Base-by-base conservation (phyloP, 1,140 invertebrate species). In the Triops cancriformis region DNA sequence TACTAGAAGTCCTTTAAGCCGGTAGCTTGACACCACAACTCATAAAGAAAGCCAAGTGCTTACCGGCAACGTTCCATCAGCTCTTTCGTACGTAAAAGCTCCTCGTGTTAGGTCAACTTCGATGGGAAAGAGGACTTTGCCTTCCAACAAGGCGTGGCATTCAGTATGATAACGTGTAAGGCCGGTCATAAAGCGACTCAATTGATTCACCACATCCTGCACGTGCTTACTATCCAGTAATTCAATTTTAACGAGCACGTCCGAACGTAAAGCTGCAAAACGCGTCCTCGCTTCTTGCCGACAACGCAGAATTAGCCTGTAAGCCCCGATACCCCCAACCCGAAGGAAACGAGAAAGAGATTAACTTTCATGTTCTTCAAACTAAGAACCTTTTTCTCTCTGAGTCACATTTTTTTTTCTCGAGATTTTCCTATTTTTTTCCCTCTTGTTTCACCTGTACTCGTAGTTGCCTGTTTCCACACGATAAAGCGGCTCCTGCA, bases 391-490 rank as follows among this genome's bases (percentile, higher is more conserved):
- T 26, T 72, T 26, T 72, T 72, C 26, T 72, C 72, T 27, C 72
- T 72, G 23, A 23, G 2, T 26, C 72, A 23, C 2, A 72, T 3
- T 3, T 72, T 23, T 9, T 72, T 72, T 23, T 9, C 9, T 80
- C 18, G 64, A 80, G 79, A 78, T 26, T 14, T 79, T 73, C n/a
- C 23, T 42, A 26, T 27, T 72, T 9, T 45, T 27, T 41, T n/a
- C 14, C 10, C 12, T 80, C 64, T 26, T 26, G 18, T 23, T 31
- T 80, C 82, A 93, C 89, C 97, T 91, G 84, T 99, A 99, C 85
- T 99, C 97, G 86, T 99, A 99, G 85, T 99, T 99, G 76, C 97
- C 97, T 7, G 98, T 99, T 86, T 99, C 97, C 0, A 99, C 94
- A 64, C 98, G 88, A 84, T 99, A 99, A 18, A 99, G 85, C 0